Conservation (phyloP, 2,888 invertebrate genomes). For the Pyrgus malvae region DNA sequence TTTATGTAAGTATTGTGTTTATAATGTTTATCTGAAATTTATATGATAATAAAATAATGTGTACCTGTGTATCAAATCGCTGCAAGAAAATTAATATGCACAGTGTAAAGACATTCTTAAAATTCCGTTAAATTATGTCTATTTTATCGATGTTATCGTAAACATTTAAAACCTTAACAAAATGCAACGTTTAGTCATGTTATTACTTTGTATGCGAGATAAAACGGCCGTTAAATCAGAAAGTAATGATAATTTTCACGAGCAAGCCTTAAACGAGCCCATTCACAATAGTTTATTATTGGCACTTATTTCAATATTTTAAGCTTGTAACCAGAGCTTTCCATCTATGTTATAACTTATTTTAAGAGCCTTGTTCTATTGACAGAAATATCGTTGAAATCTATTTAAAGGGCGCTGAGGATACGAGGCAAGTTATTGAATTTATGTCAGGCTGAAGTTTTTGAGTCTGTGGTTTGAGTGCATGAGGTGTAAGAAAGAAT, state of each 20-base stretch:
- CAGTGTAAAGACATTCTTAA: too few species aligned
- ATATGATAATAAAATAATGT: too few species aligned
- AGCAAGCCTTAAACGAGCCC: conserved; percentile 14
- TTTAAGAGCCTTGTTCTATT: conserved; percentile 39
- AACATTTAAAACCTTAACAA: conserved; percentile 3
- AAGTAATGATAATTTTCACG: conserved; percentile 12
- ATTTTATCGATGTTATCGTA: not conserved
- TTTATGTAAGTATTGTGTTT: too few species aligned
- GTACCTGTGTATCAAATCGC: too few species aligned
- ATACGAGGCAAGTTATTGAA: conserved; percentile 62
- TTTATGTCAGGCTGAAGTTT: too few species aligned
- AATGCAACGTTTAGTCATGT: conserved; percentile 6
- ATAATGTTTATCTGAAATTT: too few species aligned
- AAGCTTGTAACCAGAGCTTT: conserved; percentile 5
- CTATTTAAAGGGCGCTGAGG: conserved; percentile 51
- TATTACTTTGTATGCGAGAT: conserved; percentile 14
- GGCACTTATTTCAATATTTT: conserved; percentile 19
- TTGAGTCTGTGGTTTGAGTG: too few species aligned
- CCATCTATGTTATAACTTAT: conserved; percentile 13
- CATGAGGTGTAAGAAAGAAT: too few species aligned
- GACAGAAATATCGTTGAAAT: conserved; percentile 74
- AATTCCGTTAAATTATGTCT: too few species aligned
- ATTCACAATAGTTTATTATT: conserved; percentile 21
- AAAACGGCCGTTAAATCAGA: conserved; percentile 15
- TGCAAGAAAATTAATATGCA: too few species aligned